Conservation (phyloP, 2,888 invertebrate species). For the Elgonia sp. region DNA sequence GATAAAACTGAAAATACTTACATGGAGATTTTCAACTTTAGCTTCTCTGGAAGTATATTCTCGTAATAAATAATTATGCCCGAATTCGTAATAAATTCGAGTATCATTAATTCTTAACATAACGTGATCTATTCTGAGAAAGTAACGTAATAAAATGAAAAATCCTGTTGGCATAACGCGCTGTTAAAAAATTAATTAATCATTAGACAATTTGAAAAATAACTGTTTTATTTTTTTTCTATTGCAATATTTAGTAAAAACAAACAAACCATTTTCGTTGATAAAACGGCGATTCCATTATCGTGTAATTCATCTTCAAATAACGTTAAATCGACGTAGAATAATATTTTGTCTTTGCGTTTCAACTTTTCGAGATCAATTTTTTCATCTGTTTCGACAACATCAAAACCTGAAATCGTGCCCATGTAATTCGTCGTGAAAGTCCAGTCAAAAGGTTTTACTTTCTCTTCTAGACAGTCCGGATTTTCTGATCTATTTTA, state of each 20-base stretch:
- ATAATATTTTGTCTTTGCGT: conserved; percentile 95
- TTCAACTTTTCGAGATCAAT: conserved; percentile 96
- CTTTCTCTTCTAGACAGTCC: conserved; percentile 90
- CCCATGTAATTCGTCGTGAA: conserved; percentile 97
- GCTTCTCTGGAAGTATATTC: conserved; percentile 95
- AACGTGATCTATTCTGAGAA: conserved; percentile 97
- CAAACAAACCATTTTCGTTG: conserved; percentile 96
- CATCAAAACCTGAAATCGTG: conserved; percentile 89
- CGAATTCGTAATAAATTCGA: conserved; percentile 93
- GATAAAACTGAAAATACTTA: conserved; percentile 83
- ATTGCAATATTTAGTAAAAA: neutral
- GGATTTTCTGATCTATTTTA: conserved; percentile 89
- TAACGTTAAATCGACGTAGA: conserved; percentile 96
- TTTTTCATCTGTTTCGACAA: conserved; percentile 90
- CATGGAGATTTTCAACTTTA: conserved; percentile 90
- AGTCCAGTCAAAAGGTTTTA: conserved; percentile 98
- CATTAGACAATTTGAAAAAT: neutral
- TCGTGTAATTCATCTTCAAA: conserved; percentile 99
- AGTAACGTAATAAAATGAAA: conserved; percentile 96
- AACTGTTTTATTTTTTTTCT: neutral
- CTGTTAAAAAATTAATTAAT: conserved; percentile 87
- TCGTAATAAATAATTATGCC: conserved; percentile 92
- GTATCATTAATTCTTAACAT: conserved; percentile 96
- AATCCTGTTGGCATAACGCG: conserved; percentile 98
- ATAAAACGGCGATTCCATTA: conserved; percentile 96